These are phyloP conservation scores for Megaleporinus macrocephalus DNA, from an alignment of 2,113 vertebrate species.

Conservation along the genomic window DNA sequence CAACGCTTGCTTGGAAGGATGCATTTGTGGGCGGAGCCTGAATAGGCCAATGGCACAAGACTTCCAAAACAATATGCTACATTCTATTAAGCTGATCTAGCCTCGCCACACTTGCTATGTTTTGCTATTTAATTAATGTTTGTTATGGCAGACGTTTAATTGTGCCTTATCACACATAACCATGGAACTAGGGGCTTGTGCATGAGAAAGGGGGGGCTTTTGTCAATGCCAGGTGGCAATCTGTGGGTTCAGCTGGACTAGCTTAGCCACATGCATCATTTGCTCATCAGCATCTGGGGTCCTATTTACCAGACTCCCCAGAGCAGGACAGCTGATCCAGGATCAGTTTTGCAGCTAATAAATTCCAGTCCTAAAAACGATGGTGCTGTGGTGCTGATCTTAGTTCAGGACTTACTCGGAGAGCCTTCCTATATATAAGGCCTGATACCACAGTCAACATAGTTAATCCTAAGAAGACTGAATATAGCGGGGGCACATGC, in stretches of 20 bases:
- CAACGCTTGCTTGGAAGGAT: no score
- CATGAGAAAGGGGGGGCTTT: not conserved
- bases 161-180: not conserved
- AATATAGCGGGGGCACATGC: not conserved
- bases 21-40: no score
- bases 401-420: not conserved
- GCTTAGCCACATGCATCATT: conserved; percentile 43
- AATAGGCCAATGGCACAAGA: no score
- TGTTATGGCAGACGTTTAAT: not conserved
- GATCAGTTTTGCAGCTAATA: not conserved
- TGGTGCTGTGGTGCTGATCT: not conserved
- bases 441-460: conserved; percentile 13
- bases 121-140: not conserved
- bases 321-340: not conserved
- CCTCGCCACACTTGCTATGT: no score
- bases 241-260: conserved; percentile 34
- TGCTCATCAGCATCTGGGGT: conserved; percentile 15
- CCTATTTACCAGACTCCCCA: not conserved
- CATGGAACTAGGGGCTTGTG: not conserved
- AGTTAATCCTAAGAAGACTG: conserved; percentile 6
- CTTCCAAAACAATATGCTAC: no score
- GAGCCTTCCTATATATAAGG: not conserved
- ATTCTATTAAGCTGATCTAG: no score
- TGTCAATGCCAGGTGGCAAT: conserved; percentile 23
- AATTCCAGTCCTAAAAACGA: not conserved